Evolutionary conservation across 2,888 invertebrate genomes (phyloP).

Genomic region (Listrodromus nycthemerus): DNA sequence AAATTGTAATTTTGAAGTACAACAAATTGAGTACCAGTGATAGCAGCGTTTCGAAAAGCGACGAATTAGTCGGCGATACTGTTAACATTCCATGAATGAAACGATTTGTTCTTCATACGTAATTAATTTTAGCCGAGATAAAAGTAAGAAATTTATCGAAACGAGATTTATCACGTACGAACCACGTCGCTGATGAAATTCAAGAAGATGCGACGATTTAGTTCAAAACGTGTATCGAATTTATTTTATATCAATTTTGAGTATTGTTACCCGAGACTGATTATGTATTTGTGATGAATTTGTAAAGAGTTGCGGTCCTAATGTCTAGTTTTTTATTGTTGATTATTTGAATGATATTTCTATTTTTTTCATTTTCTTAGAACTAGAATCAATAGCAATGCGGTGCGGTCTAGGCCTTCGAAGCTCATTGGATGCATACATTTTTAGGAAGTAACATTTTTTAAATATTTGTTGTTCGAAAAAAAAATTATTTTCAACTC

Average conservation of each 20-base stretch:
- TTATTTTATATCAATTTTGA: neutral
- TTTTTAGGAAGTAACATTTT: neutral
- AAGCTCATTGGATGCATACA: neutral
- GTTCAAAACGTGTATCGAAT: neutral
- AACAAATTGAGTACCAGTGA: slow-evolving; percentile 60
- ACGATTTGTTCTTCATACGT: neutral
- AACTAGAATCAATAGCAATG: neutral
- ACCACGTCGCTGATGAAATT: neutral
- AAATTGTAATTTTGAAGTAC: slow-evolving; percentile 60
- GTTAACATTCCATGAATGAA: neutral
- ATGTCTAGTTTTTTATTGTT: neutral
- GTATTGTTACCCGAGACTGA: neutral
- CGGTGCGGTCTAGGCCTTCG: neutral
- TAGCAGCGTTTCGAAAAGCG: slow-evolving; percentile 23
- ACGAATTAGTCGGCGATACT: slow-evolving; percentile 12
- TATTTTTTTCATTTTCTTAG: neutral
- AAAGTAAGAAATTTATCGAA: neutral
- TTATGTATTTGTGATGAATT: neutral
- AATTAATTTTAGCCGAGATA: neutral
- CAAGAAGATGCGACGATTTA: neutral
- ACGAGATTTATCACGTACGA: neutral
- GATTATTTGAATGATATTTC: neutral
- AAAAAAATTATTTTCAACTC: neutral
- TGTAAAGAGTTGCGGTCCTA: neutral
- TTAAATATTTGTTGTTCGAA: neutral